Conservation (phyloP, 2,888 invertebrate species). For the Drosophila setosimentum region DNA sequence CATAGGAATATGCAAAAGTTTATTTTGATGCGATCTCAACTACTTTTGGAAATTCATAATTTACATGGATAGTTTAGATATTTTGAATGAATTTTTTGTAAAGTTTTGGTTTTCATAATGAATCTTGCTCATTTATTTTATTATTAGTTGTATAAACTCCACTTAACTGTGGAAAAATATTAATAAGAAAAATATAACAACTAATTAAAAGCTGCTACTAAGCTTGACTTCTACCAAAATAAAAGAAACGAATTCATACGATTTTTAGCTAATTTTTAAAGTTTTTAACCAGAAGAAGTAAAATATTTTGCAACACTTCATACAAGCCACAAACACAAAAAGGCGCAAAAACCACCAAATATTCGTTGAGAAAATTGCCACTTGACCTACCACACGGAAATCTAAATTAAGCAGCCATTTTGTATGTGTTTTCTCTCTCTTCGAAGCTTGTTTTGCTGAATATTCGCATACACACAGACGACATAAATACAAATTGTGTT, state of each 20-base stretch:
- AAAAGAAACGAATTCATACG: neutral
- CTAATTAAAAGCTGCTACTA: neutral
- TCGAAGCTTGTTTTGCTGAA: constrained; percentile 21
- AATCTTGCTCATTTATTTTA: neutral
- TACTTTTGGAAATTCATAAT: neutral
- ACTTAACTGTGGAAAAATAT: neutral
- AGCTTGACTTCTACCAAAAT: neutral
- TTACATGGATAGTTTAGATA: neutral
- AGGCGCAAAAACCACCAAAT: constrained; percentile 9
- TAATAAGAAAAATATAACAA: neutral
- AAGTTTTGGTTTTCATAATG: neutral
- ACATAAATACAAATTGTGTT: neutral
- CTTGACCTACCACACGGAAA: constrained; percentile 78
- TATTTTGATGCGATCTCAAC: neutral
- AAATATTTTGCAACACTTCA: constrained; percentile 1
- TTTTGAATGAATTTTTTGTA: neutral
- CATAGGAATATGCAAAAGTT: neutral
- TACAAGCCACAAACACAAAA: neutral
- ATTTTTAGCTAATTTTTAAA: neutral
- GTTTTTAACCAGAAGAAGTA: neutral
- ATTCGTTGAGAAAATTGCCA: constrained; percentile 68
- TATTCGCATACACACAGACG: neutral
- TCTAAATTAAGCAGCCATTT: constrained; percentile 71
- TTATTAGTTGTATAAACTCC: neutral
- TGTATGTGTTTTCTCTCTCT: constrained; percentile 41